Percentiles rank a stretch among this genome's conserved stretches.
Conservation (phyloP, 2,113 vertebrate species). For the Notiomystis cincta region DNA sequence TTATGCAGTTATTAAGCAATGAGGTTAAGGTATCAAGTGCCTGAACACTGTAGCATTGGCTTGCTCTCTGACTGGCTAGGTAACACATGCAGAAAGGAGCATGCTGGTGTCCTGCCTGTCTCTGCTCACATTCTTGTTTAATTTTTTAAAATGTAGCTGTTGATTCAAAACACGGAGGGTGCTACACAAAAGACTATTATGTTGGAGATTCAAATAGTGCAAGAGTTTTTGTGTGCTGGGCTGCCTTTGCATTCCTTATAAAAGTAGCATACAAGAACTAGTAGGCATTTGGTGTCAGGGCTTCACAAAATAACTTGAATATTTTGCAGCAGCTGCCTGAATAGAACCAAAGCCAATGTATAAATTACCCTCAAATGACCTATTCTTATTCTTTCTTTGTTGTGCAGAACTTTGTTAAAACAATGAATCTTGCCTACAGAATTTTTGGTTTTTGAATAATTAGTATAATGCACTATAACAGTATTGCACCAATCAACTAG, state of each 20-base stretch:
- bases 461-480: no score
- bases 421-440: neutral
- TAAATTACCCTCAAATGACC: neutral
- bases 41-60: neutral
- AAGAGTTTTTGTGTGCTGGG: neutral
- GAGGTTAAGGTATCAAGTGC: slow-evolving; percentile 3
- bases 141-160: neutral
- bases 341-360: neutral
- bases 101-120: neutral
- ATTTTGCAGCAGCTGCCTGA: neutral
- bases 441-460: neutral
- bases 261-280: neutral
- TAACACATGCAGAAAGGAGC: neutral
- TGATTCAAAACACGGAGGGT: neutral
- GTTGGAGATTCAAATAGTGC: neutral
- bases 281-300: neutral
- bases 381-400: neutral
- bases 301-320: neutral
- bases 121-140: neutral
- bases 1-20: neutral
- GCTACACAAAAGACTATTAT: neutral
- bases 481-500: neutral
- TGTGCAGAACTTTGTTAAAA: neutral
- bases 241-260: neutral
- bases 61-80: neutral